Percentiles rank a stretch among this genome's conserved stretches.
phyloP scores from a whole-genome alignment of 2,797 vertebrate species.

The Leptatherina wallacei region DNA sequence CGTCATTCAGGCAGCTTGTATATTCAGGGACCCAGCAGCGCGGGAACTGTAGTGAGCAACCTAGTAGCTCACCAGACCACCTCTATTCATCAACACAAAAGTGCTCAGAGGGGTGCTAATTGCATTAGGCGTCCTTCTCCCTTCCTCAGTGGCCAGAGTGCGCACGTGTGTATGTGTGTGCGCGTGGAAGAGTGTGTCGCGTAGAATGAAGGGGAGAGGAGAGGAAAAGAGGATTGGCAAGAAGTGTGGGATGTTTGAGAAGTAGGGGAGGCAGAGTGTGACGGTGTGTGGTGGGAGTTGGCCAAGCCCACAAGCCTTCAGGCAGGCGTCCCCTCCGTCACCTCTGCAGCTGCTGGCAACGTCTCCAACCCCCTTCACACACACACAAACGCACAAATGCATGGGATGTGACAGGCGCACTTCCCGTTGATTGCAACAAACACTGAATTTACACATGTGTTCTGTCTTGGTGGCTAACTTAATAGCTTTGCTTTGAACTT shows the following conservation, averaged over 20 bases:
- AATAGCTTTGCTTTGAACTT: conserved; percentile 33
- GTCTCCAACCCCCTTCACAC: conserved; percentile 73
- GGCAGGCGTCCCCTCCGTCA: conserved; percentile 83
- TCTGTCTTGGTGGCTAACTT: conserved; percentile 18
- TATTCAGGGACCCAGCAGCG: conserved; percentile 73
- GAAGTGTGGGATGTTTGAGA: conserved; percentile 74
- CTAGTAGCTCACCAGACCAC: conserved; percentile 80
- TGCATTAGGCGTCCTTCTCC: conserved; percentile 82
- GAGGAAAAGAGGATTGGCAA: conserved; percentile 63
- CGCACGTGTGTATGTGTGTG: conserved; percentile 31
- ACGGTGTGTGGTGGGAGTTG: conserved; percentile 70
- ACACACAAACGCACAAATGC: conserved; percentile 51
- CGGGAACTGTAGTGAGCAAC: conserved; percentile 76
- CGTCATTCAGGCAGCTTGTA: conserved; percentile 69
- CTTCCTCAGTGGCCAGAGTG: conserved; percentile 68
- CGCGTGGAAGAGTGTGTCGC: conserved; percentile 47
- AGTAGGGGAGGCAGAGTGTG: conserved; percentile 67
- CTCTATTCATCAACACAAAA: conserved; percentile 86
- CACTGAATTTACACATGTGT: conserved; percentile 63
- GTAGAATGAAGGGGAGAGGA: conserved; percentile 31
- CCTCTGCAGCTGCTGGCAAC: conserved; percentile 86
- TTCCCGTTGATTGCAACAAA: conserved; percentile 70
- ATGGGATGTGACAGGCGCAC: conserved; percentile 56
- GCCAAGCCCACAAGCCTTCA: conserved; percentile 75
- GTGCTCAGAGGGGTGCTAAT: conserved; percentile 86